Evolutionary conservation across 2,888 invertebrate species (phyloP).

Genomic region (Falcaria lacertinaria): DNA sequence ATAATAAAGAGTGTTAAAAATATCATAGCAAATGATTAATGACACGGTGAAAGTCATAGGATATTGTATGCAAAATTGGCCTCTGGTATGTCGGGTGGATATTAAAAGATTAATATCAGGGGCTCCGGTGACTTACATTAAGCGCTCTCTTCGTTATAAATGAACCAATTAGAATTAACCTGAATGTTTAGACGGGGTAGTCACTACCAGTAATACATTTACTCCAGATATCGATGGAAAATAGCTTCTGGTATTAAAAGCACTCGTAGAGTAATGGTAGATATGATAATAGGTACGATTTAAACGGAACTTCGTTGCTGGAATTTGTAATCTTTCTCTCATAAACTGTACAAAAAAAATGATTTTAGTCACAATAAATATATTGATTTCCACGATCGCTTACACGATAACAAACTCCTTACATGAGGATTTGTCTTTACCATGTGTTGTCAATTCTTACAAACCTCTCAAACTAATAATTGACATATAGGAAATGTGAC

Average conservation of each 20-base stretch:
- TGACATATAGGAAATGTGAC: slow-evolving; percentile 17
- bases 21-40: slow-evolving; percentile 31
- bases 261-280: not conserved
- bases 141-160: not conserved
- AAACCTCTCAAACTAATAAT: slow-evolving; percentile 16
- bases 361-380: not conserved
- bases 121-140: slow-evolving; percentile 17
- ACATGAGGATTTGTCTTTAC: too few relatives aligned
- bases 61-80: slow-evolving; percentile 39
- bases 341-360: too few relatives aligned
- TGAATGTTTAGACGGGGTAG: not conserved
- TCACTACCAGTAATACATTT: not conserved
- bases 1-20: slow-evolving; percentile 35
- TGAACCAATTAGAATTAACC: not conserved
- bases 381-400: not conserved
- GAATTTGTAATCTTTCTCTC: too few relatives aligned
- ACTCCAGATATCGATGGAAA: not conserved
- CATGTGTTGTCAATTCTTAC: not conserved
- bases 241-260: not conserved
- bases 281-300: not conserved
- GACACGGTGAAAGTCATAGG: slow-evolving; percentile 31
- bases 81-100: slow-evolving; percentile 21
- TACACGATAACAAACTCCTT: too few relatives aligned
- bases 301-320: not conserved
- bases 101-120: slow-evolving; percentile 22